Evolutionary conservation across 2,797 vertebrate species (phyloP).

Genomic region (Darevskia nairensis): DNA sequence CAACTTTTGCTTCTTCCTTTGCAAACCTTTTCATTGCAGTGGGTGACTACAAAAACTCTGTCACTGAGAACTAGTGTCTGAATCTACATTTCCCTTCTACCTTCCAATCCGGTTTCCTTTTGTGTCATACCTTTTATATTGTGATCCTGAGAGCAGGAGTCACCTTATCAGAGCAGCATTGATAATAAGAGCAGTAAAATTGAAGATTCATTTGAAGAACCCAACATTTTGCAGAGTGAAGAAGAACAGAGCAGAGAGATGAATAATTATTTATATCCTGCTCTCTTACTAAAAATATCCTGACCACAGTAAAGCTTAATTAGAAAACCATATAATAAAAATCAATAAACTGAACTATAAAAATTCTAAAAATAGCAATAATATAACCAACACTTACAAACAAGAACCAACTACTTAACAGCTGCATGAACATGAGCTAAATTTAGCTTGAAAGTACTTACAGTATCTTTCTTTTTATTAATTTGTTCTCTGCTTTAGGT

Average conservation of each 20-base stretch:
- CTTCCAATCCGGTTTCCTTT: too few relatives aligned
- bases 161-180: too few relatives aligned
- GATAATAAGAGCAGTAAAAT: too few relatives aligned
- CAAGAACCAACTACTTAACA: neutral
- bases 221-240: neutral
- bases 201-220: neutral
- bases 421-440: neutral
- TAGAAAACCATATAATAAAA: neutral
- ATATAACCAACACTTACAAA: neutral
- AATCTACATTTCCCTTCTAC: too few relatives aligned
- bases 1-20: too few relatives aligned
- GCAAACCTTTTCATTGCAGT: too few relatives aligned
- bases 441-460: neutral
- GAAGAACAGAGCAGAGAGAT: rapidly evolving
- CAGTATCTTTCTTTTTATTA: too few relatives aligned
- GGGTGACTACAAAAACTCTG: too few relatives aligned
- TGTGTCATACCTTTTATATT: too few relatives aligned
- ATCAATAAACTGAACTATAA: neutral
- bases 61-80: too few relatives aligned
- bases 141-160: neutral
- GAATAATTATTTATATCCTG: neutral
- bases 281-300: neutral
- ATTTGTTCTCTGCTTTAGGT: neutral
- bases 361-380: neutral
- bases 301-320: neutral